Conservation (phyloP, 1,140 invertebrate genomes). For the Lordiphosa collinella region DNA sequence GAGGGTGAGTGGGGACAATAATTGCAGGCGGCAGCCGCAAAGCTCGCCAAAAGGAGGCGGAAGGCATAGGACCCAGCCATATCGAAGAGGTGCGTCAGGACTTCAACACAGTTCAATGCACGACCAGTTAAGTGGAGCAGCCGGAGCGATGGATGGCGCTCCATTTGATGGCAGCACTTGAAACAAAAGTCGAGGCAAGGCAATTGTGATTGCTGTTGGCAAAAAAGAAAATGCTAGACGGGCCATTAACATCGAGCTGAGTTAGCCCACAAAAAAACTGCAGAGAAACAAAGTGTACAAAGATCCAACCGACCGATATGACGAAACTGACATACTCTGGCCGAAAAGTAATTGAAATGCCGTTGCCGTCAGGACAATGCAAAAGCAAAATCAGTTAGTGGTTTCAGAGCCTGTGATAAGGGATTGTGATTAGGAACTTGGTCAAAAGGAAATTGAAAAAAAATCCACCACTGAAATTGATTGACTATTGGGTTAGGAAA, state of each 20-base stretch:
- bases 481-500: no score
- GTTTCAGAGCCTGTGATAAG: no score
- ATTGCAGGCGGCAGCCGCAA: slow-evolving; percentile 40
- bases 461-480: no score
- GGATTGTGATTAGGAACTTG: no score
- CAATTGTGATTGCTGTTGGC: slow-evolving; percentile 65
- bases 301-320: neutral
- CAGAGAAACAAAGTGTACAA: slow-evolving; percentile 6
- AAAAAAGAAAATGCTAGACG: slow-evolving; percentile 12
- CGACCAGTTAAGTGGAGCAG: slow-evolving; percentile 56
- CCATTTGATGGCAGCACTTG: slow-evolving; percentile 52
- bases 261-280: slow-evolving; percentile 21
- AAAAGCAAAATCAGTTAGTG: no score
- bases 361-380: no score
- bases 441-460: no score
- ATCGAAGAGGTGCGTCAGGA: slow-evolving; percentile 50
- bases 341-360: no score
- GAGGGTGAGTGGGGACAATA: slow-evolving; percentile 29
- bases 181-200: slow-evolving; percentile 52
- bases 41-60: slow-evolving; percentile 7
- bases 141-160: slow-evolving; percentile 29
- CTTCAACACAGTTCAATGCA: slow-evolving; percentile 59
- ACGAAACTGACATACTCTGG: neutral
- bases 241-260: slow-evolving; percentile 33
- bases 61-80: slow-evolving; percentile 24